A percentile compares a stretch with the other conserved stretches of the same genome.
Evolutionary conservation across 2,888 invertebrate species (phyloP).

Genomic region (Chrysolina oricalcia): DNA sequence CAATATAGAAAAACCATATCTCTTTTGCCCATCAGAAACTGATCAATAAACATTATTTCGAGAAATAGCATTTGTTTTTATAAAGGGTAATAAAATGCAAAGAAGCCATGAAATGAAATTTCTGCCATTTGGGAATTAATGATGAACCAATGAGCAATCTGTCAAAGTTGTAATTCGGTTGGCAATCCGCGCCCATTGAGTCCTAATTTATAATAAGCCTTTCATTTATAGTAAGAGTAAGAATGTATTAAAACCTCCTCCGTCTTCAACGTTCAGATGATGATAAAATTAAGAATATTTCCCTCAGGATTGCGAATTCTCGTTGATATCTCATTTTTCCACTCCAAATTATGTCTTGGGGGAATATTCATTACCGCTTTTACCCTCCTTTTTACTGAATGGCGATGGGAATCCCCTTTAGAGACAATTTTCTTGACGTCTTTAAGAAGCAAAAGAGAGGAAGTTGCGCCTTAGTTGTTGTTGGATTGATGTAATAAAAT

Average conservation of each 20-base stretch:
- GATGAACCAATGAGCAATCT: neutral
- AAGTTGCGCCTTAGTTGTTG: neutral
- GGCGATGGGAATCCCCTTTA: neutral
- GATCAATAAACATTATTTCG: no score
- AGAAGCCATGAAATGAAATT: neutral
- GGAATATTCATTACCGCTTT: slow-evolving; percentile 26
- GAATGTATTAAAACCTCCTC: neutral
- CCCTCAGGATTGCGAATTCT: slow-evolving; percentile 10
- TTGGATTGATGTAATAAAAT: neutral
- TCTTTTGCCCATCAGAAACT: no score
- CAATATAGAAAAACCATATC: no score
- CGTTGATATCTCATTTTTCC: slow-evolving; percentile 21
- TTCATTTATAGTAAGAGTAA: neutral
- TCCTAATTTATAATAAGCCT: neutral
- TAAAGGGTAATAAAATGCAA: neutral
- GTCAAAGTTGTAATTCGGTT: neutral
- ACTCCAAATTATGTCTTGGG: slow-evolving; percentile 25
- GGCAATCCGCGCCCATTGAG: neutral
- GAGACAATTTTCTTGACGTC: neutral
- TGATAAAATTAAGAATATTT: slow-evolving; percentile 20
- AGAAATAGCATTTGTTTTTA: no score
- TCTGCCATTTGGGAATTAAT: no score
- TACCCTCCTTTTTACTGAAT: slow-evolving; percentile 17
- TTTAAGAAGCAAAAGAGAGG: neutral
- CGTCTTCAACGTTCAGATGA: neutral